A percentile compares a stretch with the other conserved stretches of the same genome.
phyloP scores from a whole-genome alignment of 2,888 invertebrate species.

The Callosobruchus maculatus region DNA sequence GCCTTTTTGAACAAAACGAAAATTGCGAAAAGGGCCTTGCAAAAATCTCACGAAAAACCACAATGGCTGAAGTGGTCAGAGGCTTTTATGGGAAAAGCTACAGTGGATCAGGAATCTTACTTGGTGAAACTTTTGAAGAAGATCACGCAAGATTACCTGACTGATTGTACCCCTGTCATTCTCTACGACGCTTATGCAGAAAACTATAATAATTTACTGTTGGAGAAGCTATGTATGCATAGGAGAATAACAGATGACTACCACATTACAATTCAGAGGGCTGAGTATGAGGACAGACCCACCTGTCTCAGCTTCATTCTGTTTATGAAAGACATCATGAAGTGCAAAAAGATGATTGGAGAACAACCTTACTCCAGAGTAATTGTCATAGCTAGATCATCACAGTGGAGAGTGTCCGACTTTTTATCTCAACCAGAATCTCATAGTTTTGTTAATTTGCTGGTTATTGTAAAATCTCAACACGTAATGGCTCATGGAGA shows the following conservation, averaged over 20 bases:
- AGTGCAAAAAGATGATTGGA: conserved; percentile 57
- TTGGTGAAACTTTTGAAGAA: conserved; percentile 59
- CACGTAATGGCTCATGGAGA: conserved; percentile 42
- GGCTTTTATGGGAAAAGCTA: conserved; percentile 33
- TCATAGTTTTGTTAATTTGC: conserved; percentile 65
- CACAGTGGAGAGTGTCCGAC: conserved; percentile 72
- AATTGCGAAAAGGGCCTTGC: conserved; percentile 38
- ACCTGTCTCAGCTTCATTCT: conserved; percentile 64
- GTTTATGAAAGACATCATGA: conserved; percentile 63
- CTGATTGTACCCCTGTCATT: conserved; percentile 62
- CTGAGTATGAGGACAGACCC: conserved; percentile 7
- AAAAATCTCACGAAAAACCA: conserved; percentile 45
- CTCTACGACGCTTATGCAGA: conserved; percentile 60
- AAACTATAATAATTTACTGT: conserved; percentile 52
- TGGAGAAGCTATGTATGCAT: conserved; percentile 61
- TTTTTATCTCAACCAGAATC: conserved; percentile 62
- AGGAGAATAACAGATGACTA: conserved; percentile 57
- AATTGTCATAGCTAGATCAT: conserved; percentile 64
- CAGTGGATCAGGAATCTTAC: conserved; percentile 55
- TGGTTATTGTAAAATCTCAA: conserved; percentile 66
- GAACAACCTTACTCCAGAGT: conserved; percentile 63
- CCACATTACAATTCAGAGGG: conserved; percentile 34
- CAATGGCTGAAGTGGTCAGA: conserved; percentile 43
- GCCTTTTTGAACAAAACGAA: not conserved
- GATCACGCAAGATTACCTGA: conserved; percentile 58